Base-by-base conservation (phyloP, 2,113 vertebrate genomes). In the Columba janthina region DNA sequence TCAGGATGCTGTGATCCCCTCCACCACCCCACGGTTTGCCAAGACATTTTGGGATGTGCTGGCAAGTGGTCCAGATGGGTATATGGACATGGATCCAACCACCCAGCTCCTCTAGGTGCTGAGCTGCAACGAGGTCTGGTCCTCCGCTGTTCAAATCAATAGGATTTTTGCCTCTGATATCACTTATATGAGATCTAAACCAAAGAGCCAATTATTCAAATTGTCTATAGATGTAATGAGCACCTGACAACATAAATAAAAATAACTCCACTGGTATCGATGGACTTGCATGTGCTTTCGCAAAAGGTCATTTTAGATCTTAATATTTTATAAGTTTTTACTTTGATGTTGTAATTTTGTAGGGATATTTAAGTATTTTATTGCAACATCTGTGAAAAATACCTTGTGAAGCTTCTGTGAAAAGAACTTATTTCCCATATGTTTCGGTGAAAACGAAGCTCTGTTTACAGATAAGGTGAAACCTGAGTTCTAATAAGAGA, bases 401-500 rank as follows among this genome's bases (percentile, higher is more conserved):
- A 77, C 64, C 91, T 72, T 6, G n/a, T 1, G 3, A 95, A 74
- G 10, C 48, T 75, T 51, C 71, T 36, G 64, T 32, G 44, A 42
- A 28, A 92, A 67, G 38, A 65, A 78, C 86, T 94, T 90, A 69
- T 88, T 91, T 85, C 76, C 48, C 17, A 15, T 51, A 77, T 2
- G 1, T 81, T 80, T 80, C 0, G 0, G 53, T 62, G 51, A 73
- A 87, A 94, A 70, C 1, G 8, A 60, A 92, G 54, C 65, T 75
- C 77, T 22, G 2, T 69, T 85, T 70, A 75, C 90, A 90, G 88
- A 93, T 53, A 95, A 82, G 34, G 1, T 70, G 87, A 85, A 96
- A 88, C 71, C 69, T 20, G 31, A 89, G 78, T 85, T 88, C 93
- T 88, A 96, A 96, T 90, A 90, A 83, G 83, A 87, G 79, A 85